phyloP scores from a whole-genome alignment of 2,797 vertebrate genomes.

The Mastacembelus armatus region DNA sequence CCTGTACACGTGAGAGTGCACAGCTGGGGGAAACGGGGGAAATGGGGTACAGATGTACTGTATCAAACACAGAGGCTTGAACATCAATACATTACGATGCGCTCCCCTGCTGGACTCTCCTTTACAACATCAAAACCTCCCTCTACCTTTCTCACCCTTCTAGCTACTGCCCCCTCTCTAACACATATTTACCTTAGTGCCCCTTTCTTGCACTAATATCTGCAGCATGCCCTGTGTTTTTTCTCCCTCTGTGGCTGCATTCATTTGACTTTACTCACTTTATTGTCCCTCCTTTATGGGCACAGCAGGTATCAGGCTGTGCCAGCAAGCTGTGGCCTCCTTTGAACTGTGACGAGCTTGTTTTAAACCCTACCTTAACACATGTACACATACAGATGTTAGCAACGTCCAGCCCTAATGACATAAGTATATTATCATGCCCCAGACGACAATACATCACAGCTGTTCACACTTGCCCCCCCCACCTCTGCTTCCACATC shows the following conservation, averaged over 20 bases:
- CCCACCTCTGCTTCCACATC: conserved; percentile 40
- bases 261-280: conserved; percentile 66
- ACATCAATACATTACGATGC: conserved; percentile 80
- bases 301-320: conserved; percentile 69
- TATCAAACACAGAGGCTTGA: conserved; percentile 75
- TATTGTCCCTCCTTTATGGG: conserved; percentile 64
- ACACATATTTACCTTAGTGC: conserved; percentile 52
- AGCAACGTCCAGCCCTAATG: conserved; percentile 71
- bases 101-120: conserved; percentile 72
- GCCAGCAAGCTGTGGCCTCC: conserved; percentile 61
- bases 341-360: conserved; percentile 71
- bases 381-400: conserved; percentile 63
- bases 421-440: conserved; percentile 71
- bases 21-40: conserved; percentile 77
- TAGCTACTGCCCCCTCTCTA: conserved; percentile 53
- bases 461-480: conserved; percentile 78
- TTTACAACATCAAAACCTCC: conserved; percentile 72
- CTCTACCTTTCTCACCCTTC: conserved; percentile 75
- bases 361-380: conserved; percentile 51
- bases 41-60: conserved; percentile 81
- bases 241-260: conserved; percentile 36
- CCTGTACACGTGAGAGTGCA: conserved; percentile 79
- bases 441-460: conserved; percentile 73
- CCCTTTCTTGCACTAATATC: conserved; percentile 55
- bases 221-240: conserved; percentile 37